A percentile compares a stretch with the other conserved stretches of the same genome.
These are phyloP conservation scores for Panopea generosa DNA, from an alignment of 2,888 invertebrate genomes.

Conservation along the genomic window DNA sequence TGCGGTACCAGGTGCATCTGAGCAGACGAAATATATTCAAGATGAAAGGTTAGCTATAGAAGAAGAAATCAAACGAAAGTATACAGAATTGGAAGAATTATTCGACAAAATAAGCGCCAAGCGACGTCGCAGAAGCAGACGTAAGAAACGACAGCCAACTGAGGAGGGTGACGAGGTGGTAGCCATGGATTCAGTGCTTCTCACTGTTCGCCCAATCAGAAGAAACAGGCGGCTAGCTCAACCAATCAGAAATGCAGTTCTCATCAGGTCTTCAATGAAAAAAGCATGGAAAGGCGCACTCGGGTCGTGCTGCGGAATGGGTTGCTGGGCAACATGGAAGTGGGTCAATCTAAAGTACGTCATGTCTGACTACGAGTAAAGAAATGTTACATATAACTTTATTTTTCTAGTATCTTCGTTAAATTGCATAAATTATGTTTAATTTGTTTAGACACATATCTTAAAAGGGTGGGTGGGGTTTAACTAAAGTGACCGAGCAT, in stretches of 20 bases:
- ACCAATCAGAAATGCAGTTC: slow-evolving; percentile 50
- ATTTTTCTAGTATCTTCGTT: not conserved
- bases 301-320: slow-evolving; percentile 52
- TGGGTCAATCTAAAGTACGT: slow-evolving; percentile 46
- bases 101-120: slow-evolving; percentile 27
- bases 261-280: slow-evolving; percentile 45
- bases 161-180: not conserved
- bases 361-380: slow-evolving; percentile 49
- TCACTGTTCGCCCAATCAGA: slow-evolving; percentile 42
- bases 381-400: not conserved
- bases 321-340: slow-evolving; percentile 56
- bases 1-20: too few relatives aligned
- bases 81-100: slow-evolving; percentile 40
- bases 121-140: slow-evolving; percentile 20
- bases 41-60: slow-evolving; percentile 30
- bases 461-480: too few relatives aligned
- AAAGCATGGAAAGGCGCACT: slow-evolving; percentile 48
- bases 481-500: too few relatives aligned
- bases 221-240: slow-evolving; percentile 35
- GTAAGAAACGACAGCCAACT: slow-evolving; percentile 9
- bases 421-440: too few relatives aligned
- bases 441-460: too few relatives aligned
- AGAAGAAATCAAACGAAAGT: slow-evolving; percentile 46
- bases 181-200: not conserved
- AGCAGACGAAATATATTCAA: not conserved